Conservation (phyloP, 2,113 vertebrate species). For the Dissostichus mawsoni region DNA sequence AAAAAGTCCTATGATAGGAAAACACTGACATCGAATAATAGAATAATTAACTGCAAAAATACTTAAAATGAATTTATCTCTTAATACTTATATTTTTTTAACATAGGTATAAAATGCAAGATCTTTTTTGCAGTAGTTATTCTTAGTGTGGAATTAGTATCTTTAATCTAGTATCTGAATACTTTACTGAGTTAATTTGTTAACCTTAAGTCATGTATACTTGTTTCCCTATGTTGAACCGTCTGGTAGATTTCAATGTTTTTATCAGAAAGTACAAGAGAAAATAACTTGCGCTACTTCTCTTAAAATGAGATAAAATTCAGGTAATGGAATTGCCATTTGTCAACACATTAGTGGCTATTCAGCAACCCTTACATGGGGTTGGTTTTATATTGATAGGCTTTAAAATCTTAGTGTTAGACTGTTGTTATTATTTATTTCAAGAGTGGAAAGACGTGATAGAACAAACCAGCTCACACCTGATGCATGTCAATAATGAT, state of each 20-base stretch:
- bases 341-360: background rate
- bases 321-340: background rate
- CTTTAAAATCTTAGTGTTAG: background rate
- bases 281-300: background rate
- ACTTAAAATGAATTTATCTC: too few species aligned
- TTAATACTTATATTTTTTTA: too few species aligned
- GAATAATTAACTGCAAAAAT: background rate
- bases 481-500: conserved; percentile 87
- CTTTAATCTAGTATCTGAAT: too few species aligned
- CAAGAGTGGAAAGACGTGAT: background rate
- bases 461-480: conserved; percentile 19
- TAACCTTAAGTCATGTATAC: too few species aligned
- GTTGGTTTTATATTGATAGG: background rate
- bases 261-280: background rate
- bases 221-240: background rate
- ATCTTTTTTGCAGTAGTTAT: too few species aligned
- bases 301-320: background rate
- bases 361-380: background rate
- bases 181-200: too few species aligned
- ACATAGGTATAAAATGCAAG: too few species aligned
- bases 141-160: too few species aligned
- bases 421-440: background rate
- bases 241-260: background rate
- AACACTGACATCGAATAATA: background rate
- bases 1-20: background rate